Evolutionary conservation across 2,888 invertebrate species (phyloP), one percentile per base, ranked within the genome.

Genomic region (Spodoptera exigua): DNA sequence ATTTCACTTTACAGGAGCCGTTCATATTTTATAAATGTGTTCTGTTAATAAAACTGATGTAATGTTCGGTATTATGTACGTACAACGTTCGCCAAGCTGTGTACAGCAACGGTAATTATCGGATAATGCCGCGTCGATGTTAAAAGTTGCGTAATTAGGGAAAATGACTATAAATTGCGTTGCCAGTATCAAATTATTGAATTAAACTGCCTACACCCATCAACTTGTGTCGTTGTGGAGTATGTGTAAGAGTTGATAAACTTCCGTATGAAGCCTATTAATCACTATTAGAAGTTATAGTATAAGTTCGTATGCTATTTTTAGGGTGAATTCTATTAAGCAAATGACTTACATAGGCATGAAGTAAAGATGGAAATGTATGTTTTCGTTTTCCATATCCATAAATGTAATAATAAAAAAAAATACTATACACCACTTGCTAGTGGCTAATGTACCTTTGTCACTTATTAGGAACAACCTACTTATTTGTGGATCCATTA

Each of bases 151-250:
- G 69, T 74, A 72, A 71, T 76, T 63, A 78, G 53, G 52, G 60
- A 40, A 60, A 66, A 74, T 79, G 74, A 70, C 66, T 59, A 75
- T 68, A 77, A 78, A 79, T 74, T 79, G 73, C 56, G 66, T 65
- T 67, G 64, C 70, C 61, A 70, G 61, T 61, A 73, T 70, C 59
- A 66, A 73, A 78, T 70, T 67, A 74, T 72, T 72, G 40, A 47
- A 56, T 69, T 47, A n/a, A 70, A 74, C 74, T 56, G 61, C 49
- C 43, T 27, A 7, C 27, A 27, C 45, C 57, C 62, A 69, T 70
- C 74, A 74, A 61, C 49, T 41, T 35, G 10, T 18, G 10, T 18
- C 41, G 21, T 34, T 44, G 35, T 53, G 53, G 27, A 46, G 39
- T 53, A 46, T 34, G 45, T 40, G n/a, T 27, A 27, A 27, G 17